Conservation (phyloP, 2,888 invertebrate genomes). For the Torymus aiolomorphi region DNA sequence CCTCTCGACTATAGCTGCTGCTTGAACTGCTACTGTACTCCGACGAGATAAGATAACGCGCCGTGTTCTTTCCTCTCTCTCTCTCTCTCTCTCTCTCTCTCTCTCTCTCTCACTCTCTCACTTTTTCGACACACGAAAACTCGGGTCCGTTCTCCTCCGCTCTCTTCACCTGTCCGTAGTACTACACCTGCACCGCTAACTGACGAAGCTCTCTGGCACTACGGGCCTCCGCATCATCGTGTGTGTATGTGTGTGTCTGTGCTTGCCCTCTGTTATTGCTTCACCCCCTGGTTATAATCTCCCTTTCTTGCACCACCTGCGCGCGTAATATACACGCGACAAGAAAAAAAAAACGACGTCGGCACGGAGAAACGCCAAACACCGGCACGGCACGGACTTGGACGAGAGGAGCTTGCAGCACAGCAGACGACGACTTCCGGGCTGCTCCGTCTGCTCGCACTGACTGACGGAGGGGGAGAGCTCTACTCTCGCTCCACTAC, state of each 20-base stretch:
- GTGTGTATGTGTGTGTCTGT: too few relatives aligned
- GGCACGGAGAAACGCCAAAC: neutral
- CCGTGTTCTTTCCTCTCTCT: too few relatives aligned
- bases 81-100: neutral
- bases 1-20: too few relatives aligned
- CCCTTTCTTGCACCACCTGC: neutral
- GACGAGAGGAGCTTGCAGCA: constrained; percentile 13
- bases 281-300: neutral
- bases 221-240: constrained; percentile 21
- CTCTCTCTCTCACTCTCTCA: constrained; percentile 8
- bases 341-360: neutral
- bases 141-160: neutral
- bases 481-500: constrained; percentile 15
- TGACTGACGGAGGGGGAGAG: neutral
- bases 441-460: neutral
- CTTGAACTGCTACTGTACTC: too few relatives aligned
- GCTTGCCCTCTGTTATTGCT: neutral
- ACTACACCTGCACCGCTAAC: constrained; percentile 19
- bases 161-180: neutral
- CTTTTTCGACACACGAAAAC: neutral
- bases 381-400: too few relatives aligned
- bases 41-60: too few relatives aligned
- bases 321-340: constrained; percentile 27
- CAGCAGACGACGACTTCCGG: constrained; percentile 30
- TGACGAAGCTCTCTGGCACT: neutral